phyloP scores from a whole-genome alignment of 2,113 vertebrate species.

The Morone chrysops region DNA sequence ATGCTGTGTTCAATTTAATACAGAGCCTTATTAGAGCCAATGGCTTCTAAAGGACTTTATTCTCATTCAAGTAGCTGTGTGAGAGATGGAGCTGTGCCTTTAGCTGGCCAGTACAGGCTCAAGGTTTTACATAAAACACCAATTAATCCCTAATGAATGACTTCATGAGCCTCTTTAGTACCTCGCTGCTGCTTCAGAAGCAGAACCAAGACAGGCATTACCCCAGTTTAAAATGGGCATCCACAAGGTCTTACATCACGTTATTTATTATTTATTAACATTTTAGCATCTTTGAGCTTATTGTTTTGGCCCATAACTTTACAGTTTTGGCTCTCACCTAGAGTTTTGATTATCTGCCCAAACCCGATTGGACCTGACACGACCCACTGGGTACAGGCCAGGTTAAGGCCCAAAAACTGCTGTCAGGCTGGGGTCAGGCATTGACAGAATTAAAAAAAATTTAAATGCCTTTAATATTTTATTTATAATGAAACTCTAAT shows the following conservation, averaged over 20 bases:
- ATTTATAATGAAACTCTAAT: too few relatives aligned
- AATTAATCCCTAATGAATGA: background rate
- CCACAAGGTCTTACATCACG: background rate
- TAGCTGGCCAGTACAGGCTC: background rate
- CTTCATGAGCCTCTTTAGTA: accelerated
- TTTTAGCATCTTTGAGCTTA: too few relatives aligned
- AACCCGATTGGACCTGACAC: too few relatives aligned
- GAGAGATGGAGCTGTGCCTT: background rate
- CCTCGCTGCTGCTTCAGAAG: background rate
- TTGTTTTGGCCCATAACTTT: too few relatives aligned
- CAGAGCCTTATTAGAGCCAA: background rate
- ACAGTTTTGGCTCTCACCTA: too few relatives aligned
- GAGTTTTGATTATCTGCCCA: too few relatives aligned
- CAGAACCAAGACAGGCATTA: background rate
- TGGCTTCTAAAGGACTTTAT: background rate
- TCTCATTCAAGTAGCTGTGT: background rate
- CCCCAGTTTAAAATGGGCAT: background rate
- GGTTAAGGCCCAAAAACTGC: too few relatives aligned
- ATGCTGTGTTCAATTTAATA: background rate
- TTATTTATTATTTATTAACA: too few relatives aligned
- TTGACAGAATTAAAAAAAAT: too few relatives aligned
- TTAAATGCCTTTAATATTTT: too few relatives aligned
- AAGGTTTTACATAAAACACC: background rate
- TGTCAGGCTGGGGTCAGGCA: too few relatives aligned
- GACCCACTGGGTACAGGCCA: too few relatives aligned